Evolutionary conservation across 2,888 invertebrate genomes (phyloP).

Genomic region (Caenorhabditis zanzibari): DNA sequence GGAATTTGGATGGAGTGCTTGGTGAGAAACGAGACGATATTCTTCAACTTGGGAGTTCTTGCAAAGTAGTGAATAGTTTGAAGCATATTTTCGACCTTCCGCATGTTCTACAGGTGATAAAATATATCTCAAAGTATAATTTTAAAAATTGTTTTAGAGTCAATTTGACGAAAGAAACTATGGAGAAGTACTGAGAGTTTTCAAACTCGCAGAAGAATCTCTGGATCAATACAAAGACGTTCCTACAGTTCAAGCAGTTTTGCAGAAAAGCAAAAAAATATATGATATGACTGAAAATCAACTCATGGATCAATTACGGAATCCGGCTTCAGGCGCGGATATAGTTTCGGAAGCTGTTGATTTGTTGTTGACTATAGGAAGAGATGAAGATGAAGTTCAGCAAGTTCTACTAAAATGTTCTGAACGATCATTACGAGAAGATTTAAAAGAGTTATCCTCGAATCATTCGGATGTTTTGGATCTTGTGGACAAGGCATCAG

Average conservation of each 20-base stretch:
- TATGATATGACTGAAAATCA: constrained; percentile 62
- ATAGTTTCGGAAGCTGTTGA: constrained; percentile 67
- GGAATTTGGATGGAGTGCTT: constrained; percentile 70
- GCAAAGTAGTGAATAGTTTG: constrained; percentile 80
- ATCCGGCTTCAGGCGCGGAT: constrained; percentile 64
- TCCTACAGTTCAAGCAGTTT: constrained; percentile 66
- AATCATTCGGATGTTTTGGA: constrained; percentile 79
- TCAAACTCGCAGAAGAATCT: constrained; percentile 67
- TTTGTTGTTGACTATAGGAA: constrained; percentile 63
- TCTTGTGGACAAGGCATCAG: constrained; percentile 82
- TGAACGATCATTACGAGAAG: constrained; percentile 55
- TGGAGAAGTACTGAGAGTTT: constrained; percentile 70
- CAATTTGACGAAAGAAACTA: constrained; percentile 73
- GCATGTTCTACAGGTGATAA: constrained; percentile 74
- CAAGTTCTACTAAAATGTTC: constrained; percentile 57
- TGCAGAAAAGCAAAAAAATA: constrained; percentile 61
- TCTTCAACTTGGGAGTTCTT: constrained; percentile 78
- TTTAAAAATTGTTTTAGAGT: constrained; percentile 51
- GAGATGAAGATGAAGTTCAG: constrained; percentile 65
- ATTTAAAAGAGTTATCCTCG: constrained; percentile 60
- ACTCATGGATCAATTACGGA: constrained; percentile 60
- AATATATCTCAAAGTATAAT: not conserved
- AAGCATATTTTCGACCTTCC: constrained; percentile 82
- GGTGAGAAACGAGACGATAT: constrained; percentile 75
- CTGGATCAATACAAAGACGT: constrained; percentile 70